These are phyloP conservation scores for Dryococelus australis DNA, from an alignment of 2,888 invertebrate species.

Conservation along the genomic window DNA sequence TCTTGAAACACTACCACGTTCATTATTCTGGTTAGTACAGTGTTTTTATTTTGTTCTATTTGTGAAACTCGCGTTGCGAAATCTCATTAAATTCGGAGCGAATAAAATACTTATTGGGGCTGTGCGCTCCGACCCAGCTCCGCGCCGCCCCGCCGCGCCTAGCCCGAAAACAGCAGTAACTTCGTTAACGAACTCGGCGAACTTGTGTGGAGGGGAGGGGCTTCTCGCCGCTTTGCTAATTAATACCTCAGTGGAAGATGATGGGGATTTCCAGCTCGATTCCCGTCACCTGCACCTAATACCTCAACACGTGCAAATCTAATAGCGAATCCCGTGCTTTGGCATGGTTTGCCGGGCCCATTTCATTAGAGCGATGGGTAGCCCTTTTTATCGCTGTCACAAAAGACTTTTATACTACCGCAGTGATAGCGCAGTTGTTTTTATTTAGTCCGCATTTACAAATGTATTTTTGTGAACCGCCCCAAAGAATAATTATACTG, in stretches of 20 bases:
- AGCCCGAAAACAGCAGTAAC: not conserved
- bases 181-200: slow-evolving; percentile 7
- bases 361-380: too few relatives aligned
- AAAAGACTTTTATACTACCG: too few relatives aligned
- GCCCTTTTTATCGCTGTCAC: too few relatives aligned
- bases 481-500: too few relatives aligned
- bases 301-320: not conserved
- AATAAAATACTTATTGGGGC: not conserved
- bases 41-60: not conserved
- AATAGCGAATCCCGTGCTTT: too few relatives aligned
- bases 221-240: not conserved
- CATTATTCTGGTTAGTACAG: not conserved
- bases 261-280: not conserved
- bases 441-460: too few relatives aligned
- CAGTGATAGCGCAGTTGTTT: too few relatives aligned
- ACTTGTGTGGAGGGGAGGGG: not conserved
- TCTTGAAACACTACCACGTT: not conserved
- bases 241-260: not conserved
- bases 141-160: not conserved
- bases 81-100: not conserved
- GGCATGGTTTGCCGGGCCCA: too few relatives aligned
- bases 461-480: too few relatives aligned
- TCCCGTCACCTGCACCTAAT: not conserved
- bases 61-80: not conserved
- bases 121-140: not conserved